Evolutionary conservation across 2,888 invertebrate genomes (phyloP), one percentile per base, ranked within the genome.

Genomic region (Diarsia brunnea): DNA sequence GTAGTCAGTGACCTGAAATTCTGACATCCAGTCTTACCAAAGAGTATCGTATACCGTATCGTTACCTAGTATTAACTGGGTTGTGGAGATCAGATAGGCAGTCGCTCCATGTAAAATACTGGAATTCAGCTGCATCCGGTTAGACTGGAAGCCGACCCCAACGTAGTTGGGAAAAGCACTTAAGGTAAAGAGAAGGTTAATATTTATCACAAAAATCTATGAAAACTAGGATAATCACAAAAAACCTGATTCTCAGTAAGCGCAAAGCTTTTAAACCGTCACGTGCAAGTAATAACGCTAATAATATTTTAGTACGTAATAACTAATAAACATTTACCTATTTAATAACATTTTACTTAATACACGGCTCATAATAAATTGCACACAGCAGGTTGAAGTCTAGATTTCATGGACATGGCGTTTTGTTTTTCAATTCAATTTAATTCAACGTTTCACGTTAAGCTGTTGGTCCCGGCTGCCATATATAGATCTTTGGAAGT

Each of bases 241-340:
- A 66, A 78, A 82, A 78, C 55, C 79, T 43, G 47, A 11, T 60
- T 82, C 51, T 53, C 71, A 69, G 67, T 66, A 27, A 69, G 47
- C 24, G 38, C 67, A 49, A 38, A 67, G 64, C 77, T 81, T 71
- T 85, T 69, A 72, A 80, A 16, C 31, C 38, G 67, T 68, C 85
- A 73, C 82, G 70, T 73, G 68, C 85, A 27, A 47, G 38, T 82
- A 71, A 81, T 66, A 81, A 75, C 47, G 64, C 78, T 55, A 73
- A 82, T 85, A 85, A 85, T 12, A 45, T 74, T 85, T 85, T 78
- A 86, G 31, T 85, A 64, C 19, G 71, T 67, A 69, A 69, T 82
- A 85, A 78, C 63, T 58, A 82, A 81, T 81, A 85, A 83, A 71
- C 73, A 78, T 83, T 83, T 73, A 82, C 85, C 85, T 85, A 83